Base-by-base conservation (phyloP, 2,888 invertebrate genomes). In the Euphydryas editha region DNA sequence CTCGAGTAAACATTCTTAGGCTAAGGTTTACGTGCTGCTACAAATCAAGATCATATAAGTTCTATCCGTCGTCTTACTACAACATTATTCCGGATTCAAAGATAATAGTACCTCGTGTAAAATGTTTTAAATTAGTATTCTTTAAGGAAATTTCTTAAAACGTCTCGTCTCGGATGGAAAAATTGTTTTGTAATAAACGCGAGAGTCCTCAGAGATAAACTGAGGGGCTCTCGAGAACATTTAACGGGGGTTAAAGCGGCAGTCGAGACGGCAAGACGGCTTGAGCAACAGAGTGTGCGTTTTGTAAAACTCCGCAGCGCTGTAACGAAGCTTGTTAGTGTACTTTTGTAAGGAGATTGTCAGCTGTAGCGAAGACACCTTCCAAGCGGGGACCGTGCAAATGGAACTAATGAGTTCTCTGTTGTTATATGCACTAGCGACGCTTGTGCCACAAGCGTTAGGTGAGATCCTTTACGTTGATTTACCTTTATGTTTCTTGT, bases 261-360 rank as follows among this genome's bases (percentile, higher is more conserved):
- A 73, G 77, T 72, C 68, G 73, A 68, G 59, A 66, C 64, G 72
- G 72, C 71, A 68, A 71, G 68, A 69, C 67, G 66, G 65, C 63
- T 77, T 72, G 76, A 79, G 82, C 76, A 76, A 77, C 75, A 79
- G 73, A 73, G 76, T 81, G 76, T 85, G 76, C 81, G 77, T 85
- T 86, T 84, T 81, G 83, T 84, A 82, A 85, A 85, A 84, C 81
- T 86, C 78, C 74, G 65, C 77, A 54, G 54, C 78, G 74, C 79
- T 74, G 77, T 88, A 90, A 90, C 90, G 90, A 89, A 90, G 87
- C 90, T 90, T 88, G 90, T 91, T 91, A 90, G 86, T 77, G 81
- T 81, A 82, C 83, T 85, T 86, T 84, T 86, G 82, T 85, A 83
- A 86, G 88, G 80, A 85, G 84, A 86, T 86, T 87, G 88, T 86